A percentile compares a stretch with the other conserved stretches of the same genome.
phyloP scores from a whole-genome alignment of 2,888 invertebrate species.

The Pachliopta kotzebuea region DNA sequence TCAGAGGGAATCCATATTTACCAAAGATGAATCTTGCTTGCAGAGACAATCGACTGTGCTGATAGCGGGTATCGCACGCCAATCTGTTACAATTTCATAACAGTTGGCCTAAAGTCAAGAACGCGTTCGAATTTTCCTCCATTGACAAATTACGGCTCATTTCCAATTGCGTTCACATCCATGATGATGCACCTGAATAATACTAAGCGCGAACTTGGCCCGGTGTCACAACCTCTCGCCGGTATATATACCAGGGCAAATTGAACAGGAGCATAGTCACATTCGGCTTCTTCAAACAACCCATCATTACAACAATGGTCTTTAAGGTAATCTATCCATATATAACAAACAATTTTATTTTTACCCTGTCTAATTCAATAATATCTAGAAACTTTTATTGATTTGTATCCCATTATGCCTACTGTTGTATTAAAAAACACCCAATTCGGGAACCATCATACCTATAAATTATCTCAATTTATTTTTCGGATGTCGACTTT shows the following conservation, averaged over 20 bases:
- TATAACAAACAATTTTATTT: too few relatives aligned
- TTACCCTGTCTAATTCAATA: too few relatives aligned
- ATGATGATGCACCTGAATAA: conserved; percentile 63
- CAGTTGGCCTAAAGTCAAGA: conserved; percentile 70
- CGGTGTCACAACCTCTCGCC: conserved; percentile 59
- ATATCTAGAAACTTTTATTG: not conserved
- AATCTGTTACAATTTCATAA: conserved; percentile 50
- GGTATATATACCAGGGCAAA: conserved; percentile 64
- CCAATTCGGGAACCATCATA: too few relatives aligned
- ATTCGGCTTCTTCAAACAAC: conserved; percentile 56
- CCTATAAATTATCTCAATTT: too few relatives aligned
- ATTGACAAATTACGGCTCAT: conserved; percentile 73
- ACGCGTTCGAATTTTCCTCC: conserved; percentile 67
- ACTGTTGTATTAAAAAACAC: not conserved
- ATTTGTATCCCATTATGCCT: not conserved
- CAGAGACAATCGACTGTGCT: not conserved
- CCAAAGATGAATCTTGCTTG: not conserved
- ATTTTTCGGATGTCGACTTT: too few relatives aligned
- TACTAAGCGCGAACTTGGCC: conserved; percentile 70
- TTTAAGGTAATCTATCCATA: conserved; percentile 61
- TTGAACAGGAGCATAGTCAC: conserved; percentile 65
- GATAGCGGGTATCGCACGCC: conserved; percentile 18
- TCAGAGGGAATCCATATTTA: not conserved
- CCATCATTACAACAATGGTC: conserved; percentile 64
- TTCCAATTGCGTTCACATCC: conserved; percentile 74